Conservation (phyloP, 2,113 vertebrate species). For the Lipophrys pholis region DNA sequence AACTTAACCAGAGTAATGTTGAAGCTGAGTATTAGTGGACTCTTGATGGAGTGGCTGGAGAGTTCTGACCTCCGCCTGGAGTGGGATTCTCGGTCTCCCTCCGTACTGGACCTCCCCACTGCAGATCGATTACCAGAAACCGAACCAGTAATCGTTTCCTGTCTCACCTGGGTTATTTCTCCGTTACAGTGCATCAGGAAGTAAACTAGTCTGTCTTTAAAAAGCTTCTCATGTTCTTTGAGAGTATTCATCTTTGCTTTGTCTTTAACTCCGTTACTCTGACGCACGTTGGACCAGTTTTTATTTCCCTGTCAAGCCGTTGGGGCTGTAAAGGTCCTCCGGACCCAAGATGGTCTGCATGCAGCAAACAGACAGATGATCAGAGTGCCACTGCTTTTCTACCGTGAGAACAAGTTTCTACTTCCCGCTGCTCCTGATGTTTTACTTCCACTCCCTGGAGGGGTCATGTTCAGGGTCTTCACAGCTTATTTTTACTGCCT, state of each 20-base stretch:
- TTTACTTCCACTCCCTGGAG: neutral
- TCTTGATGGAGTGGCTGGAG: no score
- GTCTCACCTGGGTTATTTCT: no score
- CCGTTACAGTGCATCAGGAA: no score
- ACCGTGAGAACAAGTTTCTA: neutral
- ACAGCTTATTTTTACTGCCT: no score
- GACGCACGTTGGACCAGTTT: neutral
- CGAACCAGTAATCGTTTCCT: no score
- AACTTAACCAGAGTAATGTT: no score
- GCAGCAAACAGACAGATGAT: neutral
- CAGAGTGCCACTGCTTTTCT: neutral
- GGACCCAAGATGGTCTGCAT: neutral
- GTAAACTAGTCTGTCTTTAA: no score
- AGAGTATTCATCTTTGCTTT: neutral
- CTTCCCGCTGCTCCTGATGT: neutral
- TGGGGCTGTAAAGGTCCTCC: constrained; percentile 3
- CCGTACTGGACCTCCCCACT: no score
- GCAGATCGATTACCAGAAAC: no score
- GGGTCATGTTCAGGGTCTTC: neutral
- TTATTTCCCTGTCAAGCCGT: neutral
- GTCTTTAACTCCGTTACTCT: neutral
- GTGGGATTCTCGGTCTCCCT: no score
- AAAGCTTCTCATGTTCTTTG: neutral
- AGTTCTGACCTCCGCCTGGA: no score
- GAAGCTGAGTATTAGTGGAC: no score